A percentile compares a stretch with the other conserved stretches of the same genome.
These are phyloP conservation scores for Doris montereyensis DNA, from an alignment of 2,888 invertebrate genomes.

Conservation along the genomic window DNA sequence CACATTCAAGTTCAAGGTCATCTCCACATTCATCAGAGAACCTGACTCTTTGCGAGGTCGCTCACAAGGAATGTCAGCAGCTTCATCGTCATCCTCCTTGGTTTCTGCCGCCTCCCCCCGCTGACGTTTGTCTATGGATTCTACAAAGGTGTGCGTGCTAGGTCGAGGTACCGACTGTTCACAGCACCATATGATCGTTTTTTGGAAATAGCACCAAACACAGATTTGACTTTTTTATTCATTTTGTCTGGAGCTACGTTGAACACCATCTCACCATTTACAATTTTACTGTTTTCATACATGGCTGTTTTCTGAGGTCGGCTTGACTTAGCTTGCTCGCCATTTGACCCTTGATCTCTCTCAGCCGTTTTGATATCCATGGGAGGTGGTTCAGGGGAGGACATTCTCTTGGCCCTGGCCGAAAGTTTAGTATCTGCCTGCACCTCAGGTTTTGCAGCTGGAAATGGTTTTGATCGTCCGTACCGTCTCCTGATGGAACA, in stretches of 20 bases:
- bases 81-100: not conserved
- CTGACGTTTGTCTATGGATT: not conserved
- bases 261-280: conserved; percentile 32
- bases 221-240: not conserved
- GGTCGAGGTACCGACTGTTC: not conserved
- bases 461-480: not conserved
- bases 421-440: not conserved
- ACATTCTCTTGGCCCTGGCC: not conserved
- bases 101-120: not conserved
- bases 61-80: not conserved
- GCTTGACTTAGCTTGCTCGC: conserved; percentile 21
- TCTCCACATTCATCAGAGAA: conserved; percentile 28
- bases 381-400: not conserved
- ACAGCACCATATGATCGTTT: not conserved
- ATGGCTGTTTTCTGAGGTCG: conserved; percentile 18
- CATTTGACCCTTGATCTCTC: conserved; percentile 31
- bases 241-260: conserved; percentile 38
- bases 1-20: not conserved
- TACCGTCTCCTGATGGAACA: too few species aligned
- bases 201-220: not conserved
- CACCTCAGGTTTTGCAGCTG: not conserved
- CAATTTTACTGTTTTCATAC: conserved; percentile 28
- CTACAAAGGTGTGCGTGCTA: not conserved
- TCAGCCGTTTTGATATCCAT: too few species aligned
- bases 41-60: conserved; percentile 26